Evolutionary conservation across 2,113 vertebrate genomes (phyloP).

Genomic region (Gorsachius goisagi): DNA sequence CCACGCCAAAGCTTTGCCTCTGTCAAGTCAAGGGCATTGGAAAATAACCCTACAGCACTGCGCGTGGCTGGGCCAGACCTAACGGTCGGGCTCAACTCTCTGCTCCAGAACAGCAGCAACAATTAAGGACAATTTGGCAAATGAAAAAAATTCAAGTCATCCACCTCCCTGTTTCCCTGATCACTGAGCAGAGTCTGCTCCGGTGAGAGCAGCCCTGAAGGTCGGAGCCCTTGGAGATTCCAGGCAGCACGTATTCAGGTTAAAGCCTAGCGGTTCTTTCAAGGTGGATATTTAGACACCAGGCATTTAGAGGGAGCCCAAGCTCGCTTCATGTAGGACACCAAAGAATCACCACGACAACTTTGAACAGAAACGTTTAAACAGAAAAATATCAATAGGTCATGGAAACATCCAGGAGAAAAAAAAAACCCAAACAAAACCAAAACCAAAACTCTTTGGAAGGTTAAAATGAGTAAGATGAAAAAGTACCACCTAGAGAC

Average conservation of each 20-base stretch:
- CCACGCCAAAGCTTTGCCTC: background rate
- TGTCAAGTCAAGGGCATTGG: background rate
- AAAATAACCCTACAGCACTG: background rate
- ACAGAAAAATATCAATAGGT: background rate
- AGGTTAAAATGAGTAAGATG: background rate
- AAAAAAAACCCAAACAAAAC: background rate
- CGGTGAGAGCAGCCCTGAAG: background rate
- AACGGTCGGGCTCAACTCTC: background rate
- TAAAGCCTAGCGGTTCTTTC: background rate
- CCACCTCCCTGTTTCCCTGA: background rate
- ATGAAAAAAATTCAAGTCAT: background rate
- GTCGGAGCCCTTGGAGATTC: background rate
- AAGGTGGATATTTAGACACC: background rate
- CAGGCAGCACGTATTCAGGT: background rate
- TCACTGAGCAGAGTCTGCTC: background rate
- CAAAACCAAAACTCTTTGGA: background rate
- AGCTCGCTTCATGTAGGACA: background rate
- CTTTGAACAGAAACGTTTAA: background rate
- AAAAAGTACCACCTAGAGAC: background rate
- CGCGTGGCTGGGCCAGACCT: background rate
- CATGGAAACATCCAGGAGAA: background rate
- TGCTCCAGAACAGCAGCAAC: background rate
- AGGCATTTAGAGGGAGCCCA: background rate
- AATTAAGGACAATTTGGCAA: background rate
- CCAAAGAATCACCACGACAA: background rate